These are phyloP conservation scores for Ormyrus labotus DNA, from an alignment of 2,888 invertebrate genomes.

Conservation along the genomic window DNA sequence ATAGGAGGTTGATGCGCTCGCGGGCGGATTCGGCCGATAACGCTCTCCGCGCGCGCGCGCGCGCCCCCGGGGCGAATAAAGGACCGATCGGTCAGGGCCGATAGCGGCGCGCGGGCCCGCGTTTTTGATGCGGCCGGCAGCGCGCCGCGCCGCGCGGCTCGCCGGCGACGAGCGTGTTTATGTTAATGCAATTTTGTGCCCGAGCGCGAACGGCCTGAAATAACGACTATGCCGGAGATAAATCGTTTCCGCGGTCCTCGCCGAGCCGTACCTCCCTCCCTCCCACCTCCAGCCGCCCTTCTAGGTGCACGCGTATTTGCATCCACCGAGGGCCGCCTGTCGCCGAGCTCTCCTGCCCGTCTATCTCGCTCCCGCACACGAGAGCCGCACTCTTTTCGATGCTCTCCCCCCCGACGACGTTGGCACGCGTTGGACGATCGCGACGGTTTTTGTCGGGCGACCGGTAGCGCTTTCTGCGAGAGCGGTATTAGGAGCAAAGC, in stretches of 20 bases:
- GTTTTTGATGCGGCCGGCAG: constrained; percentile 37
- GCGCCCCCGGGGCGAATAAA: constrained; percentile 33
- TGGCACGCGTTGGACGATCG: too few relatives aligned
- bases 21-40: constrained; percentile 26
- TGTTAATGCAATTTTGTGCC: constrained; percentile 67
- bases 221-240: constrained; percentile 61
- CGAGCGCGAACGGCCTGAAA: constrained; percentile 58
- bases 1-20: constrained; percentile 31
- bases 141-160: background rate
- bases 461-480: too few relatives aligned
- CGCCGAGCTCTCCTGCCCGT: background rate
- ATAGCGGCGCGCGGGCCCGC: constrained; percentile 26
- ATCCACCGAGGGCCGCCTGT: background rate
- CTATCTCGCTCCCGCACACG: constrained; percentile 9
- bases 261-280: background rate
- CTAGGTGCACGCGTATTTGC: background rate
- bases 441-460: too few relatives aligned
- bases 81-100: constrained; percentile 43
- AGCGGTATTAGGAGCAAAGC: too few relatives aligned
- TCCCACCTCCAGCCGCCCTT: background rate
- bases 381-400: background rate
- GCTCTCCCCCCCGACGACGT: background rate
- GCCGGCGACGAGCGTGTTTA: constrained; percentile 60
- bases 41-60: background rate
- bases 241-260: constrained; percentile 57